These are phyloP conservation scores for Sardinella longiceps DNA, from an alignment of 2,797 vertebrate species.

Conservation along the genomic window DNA sequence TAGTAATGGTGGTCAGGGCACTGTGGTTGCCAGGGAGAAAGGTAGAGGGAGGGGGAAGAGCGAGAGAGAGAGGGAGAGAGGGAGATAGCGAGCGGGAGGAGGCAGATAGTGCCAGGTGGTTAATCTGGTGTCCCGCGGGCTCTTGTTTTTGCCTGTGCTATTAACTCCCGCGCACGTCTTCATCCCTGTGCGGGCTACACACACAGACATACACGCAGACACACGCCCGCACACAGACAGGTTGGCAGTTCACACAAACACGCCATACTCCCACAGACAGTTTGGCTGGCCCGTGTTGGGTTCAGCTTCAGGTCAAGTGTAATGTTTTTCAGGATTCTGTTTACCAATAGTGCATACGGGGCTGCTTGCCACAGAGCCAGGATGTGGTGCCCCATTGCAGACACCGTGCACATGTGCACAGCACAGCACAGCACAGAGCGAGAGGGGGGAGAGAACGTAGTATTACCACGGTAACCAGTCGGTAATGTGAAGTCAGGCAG, in stretches of 20 bases:
- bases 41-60: not conserved
- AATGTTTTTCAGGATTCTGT: not conserved
- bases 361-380: not conserved
- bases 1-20: not conserved
- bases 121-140: slow-evolving; percentile 34
- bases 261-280: not conserved
- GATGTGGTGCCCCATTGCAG: not conserved
- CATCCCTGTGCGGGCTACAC: not conserved
- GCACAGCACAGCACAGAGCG: not conserved
- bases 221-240: not conserved
- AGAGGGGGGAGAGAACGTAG: not conserved
- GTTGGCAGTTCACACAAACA: not conserved
- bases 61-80: not conserved
- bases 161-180: not conserved
- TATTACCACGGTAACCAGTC: not conserved
- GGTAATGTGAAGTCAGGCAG: not conserved
- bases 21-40: slow-evolving; percentile 22
- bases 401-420: not conserved
- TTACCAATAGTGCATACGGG: not conserved
- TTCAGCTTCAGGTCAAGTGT: not conserved
- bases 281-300: not conserved
- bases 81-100: slow-evolving; percentile 12
- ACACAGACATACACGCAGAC: not conserved
- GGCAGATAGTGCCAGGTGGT: slow-evolving; percentile 40
- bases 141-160: slow-evolving; percentile 37